Evolutionary conservation across 2,113 vertebrate genomes (phyloP).

Genomic region (Eulemur macaco): DNA sequence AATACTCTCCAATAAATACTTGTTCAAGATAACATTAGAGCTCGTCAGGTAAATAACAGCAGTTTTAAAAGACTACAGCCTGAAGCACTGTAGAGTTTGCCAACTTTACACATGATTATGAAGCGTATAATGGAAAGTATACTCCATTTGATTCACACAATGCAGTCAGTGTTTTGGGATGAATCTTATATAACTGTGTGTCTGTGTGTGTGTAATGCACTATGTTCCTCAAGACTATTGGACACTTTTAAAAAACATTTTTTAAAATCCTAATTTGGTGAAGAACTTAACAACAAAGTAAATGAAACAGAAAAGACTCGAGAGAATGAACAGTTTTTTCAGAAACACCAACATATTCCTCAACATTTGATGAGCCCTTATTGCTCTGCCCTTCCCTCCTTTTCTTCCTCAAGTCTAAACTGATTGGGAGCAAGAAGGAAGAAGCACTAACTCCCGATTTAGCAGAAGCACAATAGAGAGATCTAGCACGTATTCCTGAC

Average conservation of each 20-base stretch:
- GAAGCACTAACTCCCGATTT: neutral
- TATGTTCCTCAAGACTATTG: neutral
- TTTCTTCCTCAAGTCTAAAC: neutral
- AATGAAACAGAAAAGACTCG: neutral
- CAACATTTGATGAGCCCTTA: neutral
- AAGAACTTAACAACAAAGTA: neutral
- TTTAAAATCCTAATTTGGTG: neutral
- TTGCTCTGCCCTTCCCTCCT: neutral
- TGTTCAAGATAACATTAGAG: slow-evolving; percentile 33
- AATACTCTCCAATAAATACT: neutral
- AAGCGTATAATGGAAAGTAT: neutral
- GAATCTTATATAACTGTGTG: neutral
- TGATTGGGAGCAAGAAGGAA: neutral
- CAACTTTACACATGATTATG: neutral
- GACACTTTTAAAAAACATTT: neutral
- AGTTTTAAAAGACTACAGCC: neutral
- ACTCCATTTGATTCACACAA: neutral
- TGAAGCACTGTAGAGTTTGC: slow-evolving; percentile 43
- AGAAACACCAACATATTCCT: neutral
- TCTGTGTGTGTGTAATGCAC: neutral
- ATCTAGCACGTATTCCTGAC: neutral
- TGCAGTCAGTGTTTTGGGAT: neutral
- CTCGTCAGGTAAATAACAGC: neutral
- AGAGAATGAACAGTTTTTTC: neutral
- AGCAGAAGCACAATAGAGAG: neutral